Base-by-base conservation (phyloP, 2,797 vertebrate species). In the Platalea minor region DNA sequence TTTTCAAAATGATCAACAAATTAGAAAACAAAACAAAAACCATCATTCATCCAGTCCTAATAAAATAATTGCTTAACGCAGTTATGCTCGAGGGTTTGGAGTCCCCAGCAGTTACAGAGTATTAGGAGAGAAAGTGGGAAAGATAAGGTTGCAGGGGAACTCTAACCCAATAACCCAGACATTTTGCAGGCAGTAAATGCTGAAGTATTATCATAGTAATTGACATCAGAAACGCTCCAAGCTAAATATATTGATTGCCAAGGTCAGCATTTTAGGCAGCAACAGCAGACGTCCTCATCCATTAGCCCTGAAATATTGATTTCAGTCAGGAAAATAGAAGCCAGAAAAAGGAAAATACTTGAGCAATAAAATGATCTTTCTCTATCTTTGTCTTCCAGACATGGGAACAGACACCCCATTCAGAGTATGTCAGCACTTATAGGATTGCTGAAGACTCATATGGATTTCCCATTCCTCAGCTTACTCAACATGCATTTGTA, bases 251-350 rank as follows among this genome's bases (percentile, higher is more conserved):
- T 96, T 93, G 97, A 97, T 97, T 96, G 77, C 82, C 95, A 96
- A 97, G 95, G 91, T 97, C 96, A 98, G 94, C 92, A 76, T 92
- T 96, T 97, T 91, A 94, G 82, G 85, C 92, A 96, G 70, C 81
- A 88, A 60, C 75, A 93, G 75, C 70, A 88, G 93, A 90, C 63
- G 10, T 91, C 74, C 78, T 93, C 73, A 91, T 96, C 96, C 97
- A 97, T 97, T 98, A 98, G 90, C 68, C 70, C 83, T 95, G 95
- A 97, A 97, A 96, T 96, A 97, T 94, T 95, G 96, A 97, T 67
- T 96, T 77, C 91, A 96, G 86, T 91, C 88, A 93, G 88, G 92
- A 97, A 97, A 97, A 97, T n/a, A 73, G 72, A 93, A 86, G 59
- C n/a, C 54, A 93, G 70, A 61, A 88, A 85, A 88, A 74, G 57